Base-by-base conservation (phyloP, 2,888 invertebrate species). In the Morpho helenor region DNA sequence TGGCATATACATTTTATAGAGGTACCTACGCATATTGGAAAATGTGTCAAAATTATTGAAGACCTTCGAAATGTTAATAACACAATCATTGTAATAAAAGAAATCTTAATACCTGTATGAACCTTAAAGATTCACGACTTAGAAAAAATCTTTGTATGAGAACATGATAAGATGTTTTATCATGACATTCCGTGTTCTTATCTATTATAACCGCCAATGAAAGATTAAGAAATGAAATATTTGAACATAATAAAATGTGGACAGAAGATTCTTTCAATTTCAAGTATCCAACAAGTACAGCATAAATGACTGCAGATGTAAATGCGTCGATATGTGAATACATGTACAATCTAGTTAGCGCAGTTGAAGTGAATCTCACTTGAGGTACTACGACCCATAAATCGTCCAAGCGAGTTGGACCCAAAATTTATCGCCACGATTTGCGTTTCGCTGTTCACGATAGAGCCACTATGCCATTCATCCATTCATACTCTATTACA, bases 341-440 rank as follows among this genome's bases (percentile, higher is more conserved):
- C 42, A 44, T 52, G 45, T 16, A 50, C 40, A 50, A 52, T 55
- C 40, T 40, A 49, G 23, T 59, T 52, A 48, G 52, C 46, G 50
- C 52, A 45, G 44, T 52, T 45, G 46, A 42, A 56, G 9, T 52
- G 40, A 55, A 51, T 41, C 48, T 8, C 47, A 61, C 47, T 44
- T 44, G 48, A 54, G 49, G 54, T 54, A 31, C 31, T 31, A 54
- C 49, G 61, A 65, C 70, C 60, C 74, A 82, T 84, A 82, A 84
- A 86, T 83, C 73, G 73, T 73, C 69, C 67, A 69, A 77, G 75
- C 68, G 74, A 75, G 73, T 72, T 75, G 71, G 71, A 64, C 73
- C 66, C 67, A 65, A 64, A 74, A 84, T 84, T 84, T 84, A 84
- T 79, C 58, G 72, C 65, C 57, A 64, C 71, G 70, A 74, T 76